Conservation (phyloP, 2,113 vertebrate species). For the Pan paniscus region DNA sequence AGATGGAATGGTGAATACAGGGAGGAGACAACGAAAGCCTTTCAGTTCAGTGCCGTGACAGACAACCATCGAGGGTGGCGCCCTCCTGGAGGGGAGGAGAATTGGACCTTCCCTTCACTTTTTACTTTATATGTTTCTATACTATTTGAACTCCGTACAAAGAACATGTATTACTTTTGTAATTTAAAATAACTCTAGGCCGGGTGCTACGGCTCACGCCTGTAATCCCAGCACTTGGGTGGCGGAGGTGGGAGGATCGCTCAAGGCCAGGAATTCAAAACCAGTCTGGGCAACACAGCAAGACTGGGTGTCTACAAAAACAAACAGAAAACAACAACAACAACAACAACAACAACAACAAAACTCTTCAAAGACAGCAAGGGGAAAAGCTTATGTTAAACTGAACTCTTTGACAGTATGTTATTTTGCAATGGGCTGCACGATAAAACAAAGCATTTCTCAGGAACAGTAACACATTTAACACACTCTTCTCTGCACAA, state of each 20-base stretch:
- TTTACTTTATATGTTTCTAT: background rate
- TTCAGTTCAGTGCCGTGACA: background rate
- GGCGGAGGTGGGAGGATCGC: too few species aligned
- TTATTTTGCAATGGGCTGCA: background rate
- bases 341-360: background rate
- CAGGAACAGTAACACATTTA: background rate
- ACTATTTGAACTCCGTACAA: background rate
- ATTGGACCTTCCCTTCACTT: background rate
- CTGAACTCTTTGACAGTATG: background rate
- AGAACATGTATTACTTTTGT: background rate
- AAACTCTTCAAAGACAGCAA: background rate
- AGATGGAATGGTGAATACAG: background rate
- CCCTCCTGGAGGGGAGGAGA: background rate
- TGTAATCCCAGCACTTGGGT: too few species aligned
- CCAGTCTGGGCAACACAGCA: too few species aligned
- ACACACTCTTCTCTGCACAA: conserved; percentile 13
- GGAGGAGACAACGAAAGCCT: background rate
- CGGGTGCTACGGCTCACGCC: too few species aligned
- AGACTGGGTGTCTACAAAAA: too few species aligned
- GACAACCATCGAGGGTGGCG: background rate
- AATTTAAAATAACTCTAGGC: background rate
- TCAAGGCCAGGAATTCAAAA: too few species aligned
- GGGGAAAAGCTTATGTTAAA: background rate
- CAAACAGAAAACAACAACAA: background rate
- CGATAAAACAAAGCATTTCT: conserved; percentile 25